Evolutionary conservation across 1,140 invertebrate genomes (phyloP).

Genomic region (Calycopis cecrops): DNA sequence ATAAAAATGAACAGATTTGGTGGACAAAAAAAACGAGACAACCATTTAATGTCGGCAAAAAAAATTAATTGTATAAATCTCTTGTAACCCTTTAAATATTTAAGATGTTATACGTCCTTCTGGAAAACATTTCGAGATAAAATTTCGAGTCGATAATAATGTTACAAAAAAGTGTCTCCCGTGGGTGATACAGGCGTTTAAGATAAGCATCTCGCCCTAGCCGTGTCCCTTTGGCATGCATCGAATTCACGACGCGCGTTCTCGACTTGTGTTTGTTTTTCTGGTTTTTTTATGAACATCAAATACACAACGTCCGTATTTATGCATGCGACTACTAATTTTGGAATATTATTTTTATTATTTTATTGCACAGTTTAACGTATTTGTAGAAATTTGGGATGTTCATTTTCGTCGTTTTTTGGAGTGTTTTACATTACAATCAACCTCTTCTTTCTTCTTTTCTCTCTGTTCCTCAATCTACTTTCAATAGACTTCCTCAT

Average conservation of each 20-base stretch:
- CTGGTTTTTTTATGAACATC: slow-evolving; percentile 20
- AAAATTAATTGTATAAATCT: slow-evolving; percentile 10
- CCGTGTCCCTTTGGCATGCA: slow-evolving; percentile 54
- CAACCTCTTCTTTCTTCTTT: too few relatives aligned
- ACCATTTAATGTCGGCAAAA: slow-evolving; percentile 1
- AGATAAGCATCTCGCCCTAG: slow-evolving; percentile 70
- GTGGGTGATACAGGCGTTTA: slow-evolving; percentile 71
- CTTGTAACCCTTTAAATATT: slow-evolving; percentile 20
- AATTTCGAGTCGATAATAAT: slow-evolving; percentile 58
- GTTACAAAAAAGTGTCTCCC: slow-evolving; percentile 69
- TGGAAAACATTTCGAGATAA: slow-evolving; percentile 38
- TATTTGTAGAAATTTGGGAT: too few relatives aligned
- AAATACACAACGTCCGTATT: background rate
- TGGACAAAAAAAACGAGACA: background rate
- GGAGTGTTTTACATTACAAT: too few relatives aligned
- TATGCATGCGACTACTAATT: too few relatives aligned
- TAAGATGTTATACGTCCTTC: slow-evolving; percentile 27
- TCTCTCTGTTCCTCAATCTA: too few relatives aligned
- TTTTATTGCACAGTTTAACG: too few relatives aligned
- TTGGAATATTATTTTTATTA: too few relatives aligned
- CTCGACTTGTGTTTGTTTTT: slow-evolving; percentile 41
- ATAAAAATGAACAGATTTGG: slow-evolving; percentile 9
- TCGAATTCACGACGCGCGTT: slow-evolving; percentile 67
- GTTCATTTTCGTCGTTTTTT: too few relatives aligned
- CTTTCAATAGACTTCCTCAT: too few relatives aligned